Conservation (phyloP, 2,888 invertebrate species). For the Iselma pallidipennis region DNA sequence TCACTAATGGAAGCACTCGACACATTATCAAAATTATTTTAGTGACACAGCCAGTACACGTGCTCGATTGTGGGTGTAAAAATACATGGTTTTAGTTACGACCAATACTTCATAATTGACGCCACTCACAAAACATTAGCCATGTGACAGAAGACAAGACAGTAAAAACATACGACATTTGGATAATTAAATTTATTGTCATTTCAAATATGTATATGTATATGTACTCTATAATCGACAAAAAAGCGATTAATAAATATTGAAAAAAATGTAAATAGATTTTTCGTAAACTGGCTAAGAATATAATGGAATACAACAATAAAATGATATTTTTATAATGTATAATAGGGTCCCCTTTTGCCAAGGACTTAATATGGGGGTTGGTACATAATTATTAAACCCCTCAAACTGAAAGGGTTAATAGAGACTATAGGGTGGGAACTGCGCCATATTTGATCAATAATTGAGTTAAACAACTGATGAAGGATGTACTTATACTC, state of each 20-base stretch:
- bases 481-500: slow-evolving; percentile 53
- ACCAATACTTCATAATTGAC: slow-evolving; percentile 37
- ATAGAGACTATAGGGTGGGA: slow-evolving; percentile 55
- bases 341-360: slow-evolving; percentile 52
- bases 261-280: slow-evolving; percentile 42
- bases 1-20: slow-evolving; percentile 53
- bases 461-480: slow-evolving; percentile 58
- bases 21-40: slow-evolving; percentile 52
- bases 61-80: slow-evolving; percentile 48
- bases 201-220: slow-evolving; percentile 1
- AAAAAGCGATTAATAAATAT: slow-evolving; percentile 37
- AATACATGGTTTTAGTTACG: slow-evolving; percentile 45
- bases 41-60: slow-evolving; percentile 50
- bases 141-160: slow-evolving; percentile 37
- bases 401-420: slow-evolving; percentile 57
- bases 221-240: slow-evolving; percentile 28
- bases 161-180: slow-evolving; percentile 16
- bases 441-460: slow-evolving; percentile 58
- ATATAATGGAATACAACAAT: slow-evolving; percentile 38
- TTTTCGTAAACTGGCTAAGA: slow-evolving; percentile 38
- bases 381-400: slow-evolving; percentile 56
- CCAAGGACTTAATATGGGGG: slow-evolving; percentile 55
- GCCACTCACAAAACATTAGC: slow-evolving; percentile 40
- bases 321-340: slow-evolving; percentile 48
- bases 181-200: not conserved